A percentile compares a stretch with the other conserved stretches of the same genome.
phyloP scores from a whole-genome alignment of 2,113 vertebrate species.

The Talpa occidentalis region DNA sequence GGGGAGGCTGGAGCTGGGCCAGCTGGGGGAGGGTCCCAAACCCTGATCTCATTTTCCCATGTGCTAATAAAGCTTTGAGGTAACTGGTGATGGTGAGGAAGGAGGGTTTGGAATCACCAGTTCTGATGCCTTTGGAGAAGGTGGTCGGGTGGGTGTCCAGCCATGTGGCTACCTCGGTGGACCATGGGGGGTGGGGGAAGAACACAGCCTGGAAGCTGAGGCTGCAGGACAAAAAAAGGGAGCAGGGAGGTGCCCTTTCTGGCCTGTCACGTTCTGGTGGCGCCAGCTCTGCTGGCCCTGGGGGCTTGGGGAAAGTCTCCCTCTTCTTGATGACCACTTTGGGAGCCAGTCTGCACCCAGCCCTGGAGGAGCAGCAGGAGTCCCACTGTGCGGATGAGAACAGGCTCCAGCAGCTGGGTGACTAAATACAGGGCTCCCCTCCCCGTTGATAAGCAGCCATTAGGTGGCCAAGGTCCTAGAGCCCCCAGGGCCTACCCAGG shows the following conservation, averaged over 20 bases:
- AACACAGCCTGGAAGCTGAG: fast-evolving
- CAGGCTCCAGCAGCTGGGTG: not conserved
- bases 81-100: fast-evolving
- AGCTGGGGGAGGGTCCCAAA: not conserved
- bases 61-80: fast-evolving
- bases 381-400: not conserved
- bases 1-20: not conserved
- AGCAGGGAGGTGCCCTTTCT: too few species aligned
- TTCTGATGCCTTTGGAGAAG: not conserved
- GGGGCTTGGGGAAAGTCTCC: not conserved
- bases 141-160: fast-evolving
- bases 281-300: not conserved
- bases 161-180: not conserved
- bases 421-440: not conserved
- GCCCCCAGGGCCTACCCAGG: not conserved
- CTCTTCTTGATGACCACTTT: fast-evolving
- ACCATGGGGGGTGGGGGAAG: fast-evolving
- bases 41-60: not conserved
- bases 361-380: fast-evolving
- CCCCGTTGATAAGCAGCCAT: not conserved
- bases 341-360: not conserved
- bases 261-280: not conserved
- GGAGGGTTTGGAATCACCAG: not conserved
- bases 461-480: not conserved
- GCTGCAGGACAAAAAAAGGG: not conserved